These are phyloP conservation scores for Aphodius sticticus DNA, from an alignment of 2,888 invertebrate species.

Conservation along the genomic window DNA sequence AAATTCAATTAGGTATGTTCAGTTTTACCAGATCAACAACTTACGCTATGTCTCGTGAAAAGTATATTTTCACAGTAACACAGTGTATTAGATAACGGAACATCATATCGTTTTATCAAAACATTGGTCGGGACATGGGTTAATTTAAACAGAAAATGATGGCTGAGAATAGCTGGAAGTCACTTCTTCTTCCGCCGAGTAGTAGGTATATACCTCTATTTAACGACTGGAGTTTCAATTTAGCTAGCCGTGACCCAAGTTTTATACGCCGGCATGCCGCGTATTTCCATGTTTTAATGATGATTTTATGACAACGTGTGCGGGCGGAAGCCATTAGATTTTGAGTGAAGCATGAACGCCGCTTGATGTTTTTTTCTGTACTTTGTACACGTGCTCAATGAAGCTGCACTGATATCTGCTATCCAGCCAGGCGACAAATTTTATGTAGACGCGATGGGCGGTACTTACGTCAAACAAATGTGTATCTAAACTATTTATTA, in stretches of 20 bases:
- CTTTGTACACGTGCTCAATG: neutral
- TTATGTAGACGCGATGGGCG: neutral
- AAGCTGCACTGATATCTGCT: neutral
- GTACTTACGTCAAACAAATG: too few species aligned
- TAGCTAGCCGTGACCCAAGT: neutral
- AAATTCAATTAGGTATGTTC: too few species aligned
- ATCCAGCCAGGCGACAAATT: neutral
- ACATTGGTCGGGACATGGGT: neutral
- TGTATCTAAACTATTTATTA: too few species aligned
- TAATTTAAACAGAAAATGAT: neutral
- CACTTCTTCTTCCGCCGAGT: neutral
- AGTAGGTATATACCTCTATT: neutral
- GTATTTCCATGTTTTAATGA: neutral
- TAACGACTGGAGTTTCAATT: neutral
- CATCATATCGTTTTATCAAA: neutral
- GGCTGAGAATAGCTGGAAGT: neutral
- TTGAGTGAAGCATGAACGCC: neutral
- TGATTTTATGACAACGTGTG: constrained; percentile 4
- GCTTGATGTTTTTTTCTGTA: neutral
- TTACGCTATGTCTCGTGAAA: too few species aligned
- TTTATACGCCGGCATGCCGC: neutral
- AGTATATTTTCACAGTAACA: too few species aligned
- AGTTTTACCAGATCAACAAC: too few species aligned
- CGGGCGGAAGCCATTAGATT: neutral
- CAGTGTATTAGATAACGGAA: neutral